phyloP scores from a whole-genome alignment of 2,888 invertebrate species.

The Ochropleura plecta region DNA sequence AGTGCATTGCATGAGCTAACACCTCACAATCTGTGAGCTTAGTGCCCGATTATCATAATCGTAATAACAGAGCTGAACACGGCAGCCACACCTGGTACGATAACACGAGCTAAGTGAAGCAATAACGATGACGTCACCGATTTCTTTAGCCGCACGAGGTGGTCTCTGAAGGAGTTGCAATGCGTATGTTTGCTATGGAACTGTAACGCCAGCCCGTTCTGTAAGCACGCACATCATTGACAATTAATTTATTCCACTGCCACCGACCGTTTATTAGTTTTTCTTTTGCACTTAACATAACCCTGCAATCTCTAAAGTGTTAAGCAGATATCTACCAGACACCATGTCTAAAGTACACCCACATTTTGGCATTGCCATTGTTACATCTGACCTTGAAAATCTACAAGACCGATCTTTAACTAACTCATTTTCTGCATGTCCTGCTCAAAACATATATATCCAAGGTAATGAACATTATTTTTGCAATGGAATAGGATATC shows the following conservation, averaged over 20 bases:
- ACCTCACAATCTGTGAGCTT: background rate
- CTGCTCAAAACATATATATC: background rate
- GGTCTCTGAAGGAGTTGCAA: background rate
- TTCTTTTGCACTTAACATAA: background rate
- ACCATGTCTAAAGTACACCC: background rate
- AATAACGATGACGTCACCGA: background rate
- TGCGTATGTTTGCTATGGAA: too few species aligned
- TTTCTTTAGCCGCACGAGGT: too few species aligned
- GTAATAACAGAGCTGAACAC: background rate
- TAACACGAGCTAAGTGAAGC: background rate
- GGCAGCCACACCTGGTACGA: slow-evolving; percentile 11
- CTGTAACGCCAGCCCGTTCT: background rate
- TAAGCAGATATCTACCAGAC: background rate
- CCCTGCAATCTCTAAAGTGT: background rate
- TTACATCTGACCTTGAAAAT: background rate
- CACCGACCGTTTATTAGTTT: background rate
- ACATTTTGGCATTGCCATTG: background rate
- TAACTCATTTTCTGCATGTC: background rate
- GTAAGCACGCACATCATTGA: background rate
- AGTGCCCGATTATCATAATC: background rate
- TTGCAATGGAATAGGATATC: background rate
- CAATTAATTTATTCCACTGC: background rate
- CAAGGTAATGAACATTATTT: background rate
- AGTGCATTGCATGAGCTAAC: background rate
- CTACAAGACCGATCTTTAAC: background rate